Base-by-base conservation (phyloP, 2,797 vertebrate species). In the Borostomias antarcticus region DNA sequence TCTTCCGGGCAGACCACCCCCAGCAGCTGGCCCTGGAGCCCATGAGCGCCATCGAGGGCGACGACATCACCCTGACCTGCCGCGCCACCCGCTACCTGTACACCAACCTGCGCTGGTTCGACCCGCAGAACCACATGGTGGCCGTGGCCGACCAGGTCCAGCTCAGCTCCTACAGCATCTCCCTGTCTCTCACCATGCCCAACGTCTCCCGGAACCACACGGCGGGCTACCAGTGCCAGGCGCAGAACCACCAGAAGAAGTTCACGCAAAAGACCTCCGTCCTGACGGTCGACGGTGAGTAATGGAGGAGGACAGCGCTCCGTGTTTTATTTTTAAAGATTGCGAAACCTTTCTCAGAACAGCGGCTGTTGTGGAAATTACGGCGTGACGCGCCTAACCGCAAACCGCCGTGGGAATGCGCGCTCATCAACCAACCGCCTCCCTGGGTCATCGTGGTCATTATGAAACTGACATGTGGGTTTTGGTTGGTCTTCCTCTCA, bases 11-110 rank as follows among this genome's bases (percentile, higher is more conserved):
- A 93, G 93, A 92, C 84, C 74, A 82, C 2, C 1, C 58, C 0
- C 84, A 89, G 43, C 77, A 82, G 45, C 67, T 93, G 25, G 64
- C 66, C 66, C 81, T 85, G n/a, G 30, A 73, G 50, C 87, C 93
- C 43, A 70, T 0, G 64, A 75, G 32, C 1, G 89, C 87, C 54
- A 86, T 95, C 0, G 91, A 92, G 58, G 93, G 94, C 3, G 86
- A 85, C 0, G 66, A 95, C 0, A 62, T 93, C 35, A 89, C 4
- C 3, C 79, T 98, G 74, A 92, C 87, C 53, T 98, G 96, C 80
- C 72, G 80, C n/a, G 94, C 91, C 4, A 83, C 94, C 50, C 94
- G 88, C 59, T 96, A 94, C 84, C 89, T 95, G 63, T 95, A 94
- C 82, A 91, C 83, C 2, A 76, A 87, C 45, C 84, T 96, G 15